Evolutionary conservation across 2,797 vertebrate species (phyloP).

Genomic region (Lacerta viridis): DNA sequence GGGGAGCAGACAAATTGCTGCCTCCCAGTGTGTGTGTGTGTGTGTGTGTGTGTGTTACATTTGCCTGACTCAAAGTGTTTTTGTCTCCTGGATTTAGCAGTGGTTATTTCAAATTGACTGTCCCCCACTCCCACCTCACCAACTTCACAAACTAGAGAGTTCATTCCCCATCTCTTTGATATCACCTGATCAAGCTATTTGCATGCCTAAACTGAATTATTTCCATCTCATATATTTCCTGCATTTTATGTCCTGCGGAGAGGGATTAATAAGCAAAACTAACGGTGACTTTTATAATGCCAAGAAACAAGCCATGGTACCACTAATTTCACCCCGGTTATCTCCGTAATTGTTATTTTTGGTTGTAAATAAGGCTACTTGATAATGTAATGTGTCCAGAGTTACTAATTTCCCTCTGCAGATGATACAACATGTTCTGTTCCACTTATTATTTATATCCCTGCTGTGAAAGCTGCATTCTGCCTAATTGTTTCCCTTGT

Average conservation of each 20-base stretch:
- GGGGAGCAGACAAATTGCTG: too few species aligned
- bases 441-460: slow-evolving; percentile 43
- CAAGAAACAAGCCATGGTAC: slow-evolving; percentile 38
- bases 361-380: slow-evolving; percentile 51
- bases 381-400: slow-evolving; percentile 33
- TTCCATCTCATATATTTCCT: slow-evolving; percentile 68
- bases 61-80: background rate
- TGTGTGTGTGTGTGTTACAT: background rate
- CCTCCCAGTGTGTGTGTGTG: too few species aligned
- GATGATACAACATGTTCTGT: slow-evolving; percentile 23
- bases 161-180: too few species aligned
- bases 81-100: too few species aligned
- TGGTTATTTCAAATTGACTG: background rate
- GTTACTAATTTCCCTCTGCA: slow-evolving; percentile 40
- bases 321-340: slow-evolving; percentile 43
- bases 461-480: slow-evolving; percentile 47
- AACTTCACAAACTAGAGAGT: too few species aligned
- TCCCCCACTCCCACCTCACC: too few species aligned
- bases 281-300: slow-evolving; percentile 47
- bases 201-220: slow-evolving; percentile 19
- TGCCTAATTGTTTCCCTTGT: slow-evolving; percentile 23
- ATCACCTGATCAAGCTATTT: background rate
- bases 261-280: slow-evolving; percentile 56
- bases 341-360: slow-evolving; percentile 50
- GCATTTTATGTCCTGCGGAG: slow-evolving; percentile 36